A percentile compares a stretch with the other conserved stretches of the same genome.
phyloP scores from a whole-genome alignment of 2,113 vertebrate species.

The Anseranas semipalmata region DNA sequence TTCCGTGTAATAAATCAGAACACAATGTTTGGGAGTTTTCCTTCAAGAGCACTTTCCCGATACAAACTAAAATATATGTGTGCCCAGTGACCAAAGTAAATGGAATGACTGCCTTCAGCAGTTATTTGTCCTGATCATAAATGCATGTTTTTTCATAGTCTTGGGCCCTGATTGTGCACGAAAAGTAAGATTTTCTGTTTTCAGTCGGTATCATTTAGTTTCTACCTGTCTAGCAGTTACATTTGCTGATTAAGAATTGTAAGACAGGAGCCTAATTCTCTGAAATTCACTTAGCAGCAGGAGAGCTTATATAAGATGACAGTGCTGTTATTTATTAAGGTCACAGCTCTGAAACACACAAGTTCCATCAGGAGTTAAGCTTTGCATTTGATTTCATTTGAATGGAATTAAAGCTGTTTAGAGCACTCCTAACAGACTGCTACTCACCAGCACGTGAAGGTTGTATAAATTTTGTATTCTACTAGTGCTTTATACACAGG shows the following conservation, averaged over 20 bases:
- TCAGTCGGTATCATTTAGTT: not conserved
- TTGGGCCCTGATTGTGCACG: not conserved
- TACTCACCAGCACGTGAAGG: not conserved
- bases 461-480: not conserved
- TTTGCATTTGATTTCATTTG: not conserved
- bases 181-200: not conserved
- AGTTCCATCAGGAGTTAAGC: not conserved
- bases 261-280: not conserved
- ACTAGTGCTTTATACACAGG: not conserved
- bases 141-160: not conserved
- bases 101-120: not conserved
- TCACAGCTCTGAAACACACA: not conserved
- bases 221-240: not conserved
- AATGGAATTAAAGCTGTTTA: not conserved
- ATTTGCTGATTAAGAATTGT: not conserved
- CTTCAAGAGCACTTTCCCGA: not conserved
- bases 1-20: not conserved
- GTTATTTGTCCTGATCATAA: not conserved
- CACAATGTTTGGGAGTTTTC: not conserved
- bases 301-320: not conserved
- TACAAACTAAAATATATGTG: rapidly evolving
- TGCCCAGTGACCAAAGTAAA: not conserved
- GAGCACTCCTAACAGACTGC: not conserved
- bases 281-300: not conserved
- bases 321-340: not conserved